phyloP scores from a whole-genome alignment of 2,888 invertebrate genomes.

The Noctua janthe region DNA sequence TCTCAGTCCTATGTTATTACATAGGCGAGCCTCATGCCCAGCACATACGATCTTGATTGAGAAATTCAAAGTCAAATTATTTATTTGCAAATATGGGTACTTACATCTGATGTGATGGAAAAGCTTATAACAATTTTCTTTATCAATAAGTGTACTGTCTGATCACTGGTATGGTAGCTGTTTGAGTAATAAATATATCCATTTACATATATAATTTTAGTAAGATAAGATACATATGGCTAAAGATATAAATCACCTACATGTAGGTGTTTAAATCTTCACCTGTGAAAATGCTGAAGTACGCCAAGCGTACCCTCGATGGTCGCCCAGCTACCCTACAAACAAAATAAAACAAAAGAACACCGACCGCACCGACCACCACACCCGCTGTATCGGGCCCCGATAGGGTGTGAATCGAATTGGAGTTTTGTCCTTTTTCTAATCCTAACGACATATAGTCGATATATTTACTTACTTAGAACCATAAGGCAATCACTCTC shows the following conservation, averaged over 20 bases:
- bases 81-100: too few relatives aligned
- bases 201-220: too few relatives aligned
- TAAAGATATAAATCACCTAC: background rate
- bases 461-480: background rate
- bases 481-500: background rate
- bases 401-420: slow-evolving; percentile 24
- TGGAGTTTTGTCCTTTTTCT: slow-evolving; percentile 3
- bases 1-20: background rate
- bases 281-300: slow-evolving; percentile 7
- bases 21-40: too few relatives aligned
- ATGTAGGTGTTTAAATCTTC: background rate
- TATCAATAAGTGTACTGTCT: background rate
- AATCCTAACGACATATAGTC: background rate
- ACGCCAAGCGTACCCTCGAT: background rate
- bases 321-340: background rate
- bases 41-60: too few relatives aligned
- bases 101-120: too few relatives aligned
- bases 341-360: slow-evolving; percentile 41
- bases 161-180: background rate
- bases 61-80: too few relatives aligned
- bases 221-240: background rate
- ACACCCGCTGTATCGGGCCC: slow-evolving; percentile 7
- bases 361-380: slow-evolving; percentile 20
- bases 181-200: background rate
- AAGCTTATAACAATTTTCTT: background rate